Conservation (phyloP, 2,888 invertebrate species). For the Cabera pusaria region DNA sequence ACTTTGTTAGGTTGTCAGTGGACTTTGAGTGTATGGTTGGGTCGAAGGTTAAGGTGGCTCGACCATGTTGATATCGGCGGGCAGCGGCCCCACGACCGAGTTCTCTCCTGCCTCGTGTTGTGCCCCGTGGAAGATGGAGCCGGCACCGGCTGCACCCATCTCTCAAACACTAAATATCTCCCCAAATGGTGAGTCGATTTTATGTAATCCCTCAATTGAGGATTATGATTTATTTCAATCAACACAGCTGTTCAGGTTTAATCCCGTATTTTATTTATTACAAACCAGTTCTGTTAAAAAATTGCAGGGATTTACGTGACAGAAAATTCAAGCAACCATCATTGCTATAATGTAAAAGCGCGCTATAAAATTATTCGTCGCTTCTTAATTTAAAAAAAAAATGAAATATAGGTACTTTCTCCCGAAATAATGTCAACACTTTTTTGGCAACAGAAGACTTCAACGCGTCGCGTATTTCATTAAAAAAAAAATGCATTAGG, state of each 20-base stretch:
- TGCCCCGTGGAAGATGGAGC: constrained; percentile 87
- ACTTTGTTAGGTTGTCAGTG: constrained; percentile 46
- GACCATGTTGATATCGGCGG: constrained; percentile 87
- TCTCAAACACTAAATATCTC: constrained; percentile 83
- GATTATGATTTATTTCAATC: no score
- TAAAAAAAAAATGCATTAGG: no score
- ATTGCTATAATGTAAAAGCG: no score
- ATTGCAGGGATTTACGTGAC: no score
- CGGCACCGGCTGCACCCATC: constrained; percentile 77
- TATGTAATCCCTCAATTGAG: neutral
- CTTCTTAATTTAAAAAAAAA: neutral
- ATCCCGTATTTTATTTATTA: no score
- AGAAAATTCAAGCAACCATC: no score
- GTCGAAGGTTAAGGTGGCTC: constrained; percentile 58
- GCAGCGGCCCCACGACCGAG: constrained; percentile 83
- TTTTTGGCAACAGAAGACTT: constrained; percentile 16
- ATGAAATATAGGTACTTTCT: no score
- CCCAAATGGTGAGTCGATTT: constrained; percentile 70
- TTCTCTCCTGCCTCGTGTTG: constrained; percentile 83
- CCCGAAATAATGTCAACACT: no score
- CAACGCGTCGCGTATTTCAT: no score
- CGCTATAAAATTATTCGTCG: no score
- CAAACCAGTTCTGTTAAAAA: no score
- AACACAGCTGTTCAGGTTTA: no score
- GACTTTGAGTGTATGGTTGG: constrained; percentile 53